Evolutionary conservation across 1,140 invertebrate species (phyloP).

Genomic region (Riptortus pedestris): DNA sequence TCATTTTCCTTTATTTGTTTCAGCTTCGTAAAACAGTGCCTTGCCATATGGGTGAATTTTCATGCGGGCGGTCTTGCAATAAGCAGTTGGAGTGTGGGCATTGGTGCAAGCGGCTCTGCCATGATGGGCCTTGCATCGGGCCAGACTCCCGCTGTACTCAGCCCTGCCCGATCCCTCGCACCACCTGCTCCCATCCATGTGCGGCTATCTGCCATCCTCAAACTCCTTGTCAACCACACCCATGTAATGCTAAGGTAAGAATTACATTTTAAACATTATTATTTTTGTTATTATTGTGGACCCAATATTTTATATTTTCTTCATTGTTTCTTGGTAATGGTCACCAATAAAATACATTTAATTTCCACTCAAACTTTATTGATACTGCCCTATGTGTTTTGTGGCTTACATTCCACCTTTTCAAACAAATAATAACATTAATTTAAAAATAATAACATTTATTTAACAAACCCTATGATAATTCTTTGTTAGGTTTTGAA

Average conservation of each 20-base stretch:
- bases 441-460: no score
- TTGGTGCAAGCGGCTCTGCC: conserved; percentile 51
- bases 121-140: conserved; percentile 45
- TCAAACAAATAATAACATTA: no score
- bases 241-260: conserved; percentile 21
- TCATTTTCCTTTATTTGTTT: no score
- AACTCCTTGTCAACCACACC: conserved; percentile 39
- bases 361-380: no score
- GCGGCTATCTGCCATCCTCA: conserved; percentile 63
- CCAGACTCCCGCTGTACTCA: conserved; percentile 63
- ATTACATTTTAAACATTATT: not conserved
- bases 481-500: no score
- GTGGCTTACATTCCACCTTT: no score
- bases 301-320: no score
- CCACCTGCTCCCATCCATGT: conserved; percentile 72
- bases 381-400: no score
- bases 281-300: not conserved
- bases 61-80: conserved; percentile 78
- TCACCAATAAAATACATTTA: no score
- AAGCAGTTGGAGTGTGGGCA: conserved; percentile 56
- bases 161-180: conserved; percentile 55
- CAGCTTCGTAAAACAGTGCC: conserved; percentile 72
- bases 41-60: conserved; percentile 77
- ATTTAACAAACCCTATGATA: no score
- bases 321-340: no score